Conservation (phyloP, 2,797 vertebrate genomes). For the Oryzias dopingdopingensis region DNA sequence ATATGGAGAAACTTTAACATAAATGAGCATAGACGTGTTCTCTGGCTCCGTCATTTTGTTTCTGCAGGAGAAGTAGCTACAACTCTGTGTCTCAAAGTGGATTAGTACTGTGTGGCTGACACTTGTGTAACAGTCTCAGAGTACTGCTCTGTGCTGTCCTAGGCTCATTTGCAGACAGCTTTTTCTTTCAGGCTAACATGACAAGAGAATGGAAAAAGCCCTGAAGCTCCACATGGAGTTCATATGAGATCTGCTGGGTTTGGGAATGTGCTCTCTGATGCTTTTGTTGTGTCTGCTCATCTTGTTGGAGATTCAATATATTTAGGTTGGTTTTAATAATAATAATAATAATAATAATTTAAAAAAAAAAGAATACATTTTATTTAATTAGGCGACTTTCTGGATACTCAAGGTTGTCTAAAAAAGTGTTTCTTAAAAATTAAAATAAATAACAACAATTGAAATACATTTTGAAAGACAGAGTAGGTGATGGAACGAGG, state of each 20-base stretch:
- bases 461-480: no score
- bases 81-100: background rate
- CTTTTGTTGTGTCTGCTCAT: background rate
- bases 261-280: background rate
- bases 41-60: background rate
- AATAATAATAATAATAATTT: no score
- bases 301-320: no score
- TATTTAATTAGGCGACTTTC: no score
- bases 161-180: background rate
- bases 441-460: no score
- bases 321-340: no score
- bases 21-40: no score
- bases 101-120: background rate
- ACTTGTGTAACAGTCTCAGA: slow-evolving; percentile 1
- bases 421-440: no score
- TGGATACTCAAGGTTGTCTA: no score
- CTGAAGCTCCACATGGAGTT: background rate
- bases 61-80: background rate
- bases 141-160: background rate
- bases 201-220: background rate
- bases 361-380: no score
- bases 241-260: background rate
- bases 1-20: no score
- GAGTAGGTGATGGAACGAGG: no score
- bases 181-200: background rate